Evolutionary conservation across 1,140 invertebrate genomes (phyloP), one percentile per base, ranked within the genome.

Genomic region (Atta colombica): DNA sequence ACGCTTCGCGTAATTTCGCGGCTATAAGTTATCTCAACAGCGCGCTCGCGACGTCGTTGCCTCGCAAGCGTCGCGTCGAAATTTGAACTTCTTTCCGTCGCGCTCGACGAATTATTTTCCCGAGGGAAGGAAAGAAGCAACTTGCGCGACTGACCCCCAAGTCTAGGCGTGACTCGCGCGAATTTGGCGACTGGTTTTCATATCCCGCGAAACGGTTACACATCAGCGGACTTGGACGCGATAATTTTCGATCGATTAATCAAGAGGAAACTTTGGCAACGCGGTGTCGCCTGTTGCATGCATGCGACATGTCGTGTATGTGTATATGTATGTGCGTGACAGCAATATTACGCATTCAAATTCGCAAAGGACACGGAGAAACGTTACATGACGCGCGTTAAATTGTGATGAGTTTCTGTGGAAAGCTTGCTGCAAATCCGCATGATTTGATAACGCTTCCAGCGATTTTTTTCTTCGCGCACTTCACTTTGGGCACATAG

Each of bases 261-360:
- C 93, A 92, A 92, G 91, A 91, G 90, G 92, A 93, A 93, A 94
- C 91, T 94, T 93, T 92, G 92, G 91, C 91, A 93, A 87, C 89
- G 90, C 90, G 90, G 93, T 93, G 92, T 93, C 93, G 93, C 93
- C 93, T 94, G 93, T 94, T 94, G 93, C 93, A 94, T 92, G 91
- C 91, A 60, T 75, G 87, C 58, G 74, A 88, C 72, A 31, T 31
- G 72, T 66, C 58, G 80, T 74, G 84, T 77, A 31, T 31, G 80
- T 74, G 31, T 53, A 45, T 8, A 45, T 6, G 31, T 45, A 45
- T 55, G 86, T 69, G 63, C 75, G 88, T 74, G 77, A 68, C 71
- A 45, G n/a, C 72, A 66, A 87, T n/a, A 63, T 75, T 77, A 89
- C 65, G 86, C 87, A 77, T 89, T 25, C 18, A 77, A 88, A 88